Conservation (phyloP, 2,113 vertebrate genomes). For the Ia io region DNA sequence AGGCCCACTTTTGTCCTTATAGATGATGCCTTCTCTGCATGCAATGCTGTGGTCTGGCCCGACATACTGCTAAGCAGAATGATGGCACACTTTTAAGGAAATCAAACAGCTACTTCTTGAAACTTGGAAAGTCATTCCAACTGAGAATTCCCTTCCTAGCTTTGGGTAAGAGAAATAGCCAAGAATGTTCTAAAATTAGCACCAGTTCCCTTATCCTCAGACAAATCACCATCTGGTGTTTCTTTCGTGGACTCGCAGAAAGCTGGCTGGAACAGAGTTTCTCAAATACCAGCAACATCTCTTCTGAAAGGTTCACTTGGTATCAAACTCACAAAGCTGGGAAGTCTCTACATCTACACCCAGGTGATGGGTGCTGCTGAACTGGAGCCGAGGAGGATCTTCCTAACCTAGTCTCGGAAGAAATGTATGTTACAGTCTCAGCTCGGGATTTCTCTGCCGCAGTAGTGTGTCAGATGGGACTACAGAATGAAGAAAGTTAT, state of each 20-base stretch:
- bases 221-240: constrained; percentile 60
- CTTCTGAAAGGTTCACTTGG: constrained; percentile 13
- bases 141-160: constrained; percentile 45
- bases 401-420: not conserved
- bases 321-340: not conserved
- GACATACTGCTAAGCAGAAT: not conserved
- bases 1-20: not conserved
- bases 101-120: constrained; percentile 23
- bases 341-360: not conserved
- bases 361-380: not conserved
- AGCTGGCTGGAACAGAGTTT: constrained; percentile 31
- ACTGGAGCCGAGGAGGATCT: not conserved
- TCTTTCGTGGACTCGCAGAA: constrained; percentile 20
- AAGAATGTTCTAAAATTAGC: constrained; percentile 65
- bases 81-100: constrained; percentile 15
- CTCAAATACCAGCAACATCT: constrained; percentile 33
- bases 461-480: not conserved
- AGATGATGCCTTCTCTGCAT: not conserved
- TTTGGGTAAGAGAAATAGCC: constrained; percentile 44
- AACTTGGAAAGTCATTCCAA: constrained; percentile 47
- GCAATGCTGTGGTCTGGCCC: not conserved
- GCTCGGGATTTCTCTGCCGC: not conserved
- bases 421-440: not conserved
- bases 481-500: not conserved
- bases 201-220: constrained; percentile 10